Percentiles rank a stretch among this genome's conserved stretches.
phyloP scores from a whole-genome alignment of 2,797 vertebrate genomes.

The Rhyacichthys aspro region DNA sequence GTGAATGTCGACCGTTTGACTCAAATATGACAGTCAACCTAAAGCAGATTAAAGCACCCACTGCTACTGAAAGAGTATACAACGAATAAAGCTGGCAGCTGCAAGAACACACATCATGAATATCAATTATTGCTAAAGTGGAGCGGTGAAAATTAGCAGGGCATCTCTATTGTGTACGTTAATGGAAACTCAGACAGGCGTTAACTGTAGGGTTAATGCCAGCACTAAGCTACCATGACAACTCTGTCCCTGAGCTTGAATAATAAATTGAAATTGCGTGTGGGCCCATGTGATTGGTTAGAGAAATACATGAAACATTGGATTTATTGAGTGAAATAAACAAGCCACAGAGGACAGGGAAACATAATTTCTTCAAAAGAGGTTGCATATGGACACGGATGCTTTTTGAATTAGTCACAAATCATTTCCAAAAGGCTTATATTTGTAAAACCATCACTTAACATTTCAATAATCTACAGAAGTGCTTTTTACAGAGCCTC shows the following conservation, averaged over 20 bases:
- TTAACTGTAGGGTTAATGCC: conserved; percentile 59
- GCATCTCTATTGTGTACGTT: conserved; percentile 63
- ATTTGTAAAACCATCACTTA: not conserved
- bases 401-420: conserved; percentile 17
- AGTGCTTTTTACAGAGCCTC: not conserved
- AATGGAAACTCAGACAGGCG: conserved; percentile 66
- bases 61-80: conserved; percentile 23
- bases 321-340: conserved; percentile 21
- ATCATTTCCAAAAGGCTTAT: not conserved
- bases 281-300: conserved; percentile 35
- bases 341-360: conserved; percentile 8
- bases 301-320: conserved; percentile 26
- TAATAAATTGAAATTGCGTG: conserved; percentile 53
- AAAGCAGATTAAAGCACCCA: conserved; percentile 45
- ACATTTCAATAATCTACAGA: conserved; percentile 3
- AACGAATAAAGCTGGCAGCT: conserved; percentile 50
- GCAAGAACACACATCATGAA: conserved; percentile 69
- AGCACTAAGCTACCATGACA: conserved; percentile 44
- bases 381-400: not conserved
- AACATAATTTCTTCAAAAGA: conserved; percentile 21
- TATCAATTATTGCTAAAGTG: conserved; percentile 76
- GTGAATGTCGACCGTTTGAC: conserved; percentile 17
- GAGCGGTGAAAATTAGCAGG: conserved; percentile 67
- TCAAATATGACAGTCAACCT: conserved; percentile 47
- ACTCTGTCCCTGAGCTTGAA: conserved; percentile 51